Percentiles rank a stretch among this genome's conserved stretches.
These are phyloP conservation scores for Coregonus ussuriensis DNA, from an alignment of 2,797 vertebrate genomes.

Conservation along the genomic window DNA sequence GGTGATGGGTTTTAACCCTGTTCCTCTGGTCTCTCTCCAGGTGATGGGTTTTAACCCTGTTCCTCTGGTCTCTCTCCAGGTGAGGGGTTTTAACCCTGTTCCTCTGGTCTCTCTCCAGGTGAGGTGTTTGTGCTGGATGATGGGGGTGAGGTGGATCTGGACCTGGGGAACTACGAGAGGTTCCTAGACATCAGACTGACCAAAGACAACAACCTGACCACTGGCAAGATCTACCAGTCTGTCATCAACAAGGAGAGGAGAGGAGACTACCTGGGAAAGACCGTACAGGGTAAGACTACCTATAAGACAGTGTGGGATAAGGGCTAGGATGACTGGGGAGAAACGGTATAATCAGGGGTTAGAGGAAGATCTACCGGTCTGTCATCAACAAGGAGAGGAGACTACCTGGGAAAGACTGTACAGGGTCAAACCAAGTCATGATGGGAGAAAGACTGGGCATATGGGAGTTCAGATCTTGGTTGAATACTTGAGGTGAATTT, in stretches of 20 bases:
- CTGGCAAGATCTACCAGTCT: conserved; percentile 95
- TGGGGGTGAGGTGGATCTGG: conserved; percentile 94
- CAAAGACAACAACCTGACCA: conserved; percentile 95
- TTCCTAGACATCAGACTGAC: conserved; percentile 95
- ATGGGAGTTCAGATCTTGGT: not conserved
- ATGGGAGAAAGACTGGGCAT: not conserved
- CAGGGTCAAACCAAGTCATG: conserved; percentile 80
- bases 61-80: not conserved
- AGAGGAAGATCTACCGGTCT: conserved; percentile 89
- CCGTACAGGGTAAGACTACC: conserved; percentile 85
- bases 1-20: not conserved
- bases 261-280: conserved; percentile 95
- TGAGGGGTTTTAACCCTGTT: not conserved
- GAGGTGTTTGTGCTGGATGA: conserved; percentile 98
- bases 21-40: conserved; percentile 59
- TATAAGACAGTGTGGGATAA: too few relatives aligned
- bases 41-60: conserved; percentile 68
- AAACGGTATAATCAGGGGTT: too few relatives aligned
- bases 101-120: conserved; percentile 67
- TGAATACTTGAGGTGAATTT: not conserved
- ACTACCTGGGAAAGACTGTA: conserved; percentile 95
- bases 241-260: conserved; percentile 97
- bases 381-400: conserved; percentile 97
- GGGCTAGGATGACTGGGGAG: too few relatives aligned
- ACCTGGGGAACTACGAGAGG: conserved; percentile 94